Evolutionary conservation across 2,113 vertebrate species (phyloP).

Genomic region (Calidris pugnax): DNA sequence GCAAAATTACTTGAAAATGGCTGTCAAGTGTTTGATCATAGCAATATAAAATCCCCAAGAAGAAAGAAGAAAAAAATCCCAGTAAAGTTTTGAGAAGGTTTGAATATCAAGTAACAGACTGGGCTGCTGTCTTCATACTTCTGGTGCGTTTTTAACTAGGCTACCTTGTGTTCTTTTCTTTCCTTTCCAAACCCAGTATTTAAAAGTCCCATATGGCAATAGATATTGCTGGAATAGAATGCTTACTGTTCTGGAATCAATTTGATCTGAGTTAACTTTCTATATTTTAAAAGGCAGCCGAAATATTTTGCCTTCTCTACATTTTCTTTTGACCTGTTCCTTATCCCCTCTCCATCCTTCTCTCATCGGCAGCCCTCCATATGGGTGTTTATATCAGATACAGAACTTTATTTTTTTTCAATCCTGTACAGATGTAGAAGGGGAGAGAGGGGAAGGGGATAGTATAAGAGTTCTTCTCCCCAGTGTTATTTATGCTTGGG

Average conservation of each 20-base stretch:
- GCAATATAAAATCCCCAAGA: constrained; percentile 11
- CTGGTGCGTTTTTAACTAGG: constrained; percentile 61
- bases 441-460: not conserved
- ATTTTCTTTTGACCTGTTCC: not conserved
- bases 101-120: constrained; percentile 70
- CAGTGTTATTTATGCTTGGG: not conserved
- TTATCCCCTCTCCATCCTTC: not conserved
- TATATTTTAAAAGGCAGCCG: constrained; percentile 20
- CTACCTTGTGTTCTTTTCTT: constrained; percentile 68
- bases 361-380: not conserved
- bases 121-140: constrained; percentile 64
- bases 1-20: constrained; percentile 60
- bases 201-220: constrained; percentile 51
- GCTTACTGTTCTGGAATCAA: constrained; percentile 38
- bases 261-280: constrained; percentile 24
- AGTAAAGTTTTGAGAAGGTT: constrained; percentile 49
- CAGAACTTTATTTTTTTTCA: not conserved
- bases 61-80: constrained; percentile 15
- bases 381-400: not conserved
- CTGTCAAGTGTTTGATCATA: constrained; percentile 55
- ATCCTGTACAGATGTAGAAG: not conserved
- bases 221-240: constrained; percentile 27
- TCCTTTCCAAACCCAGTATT: constrained; percentile 67
- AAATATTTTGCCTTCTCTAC: not conserved
- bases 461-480: not conserved